Evolutionary conservation across 2,113 vertebrate genomes (phyloP).

Genomic region (Clinocottus analis): DNA sequence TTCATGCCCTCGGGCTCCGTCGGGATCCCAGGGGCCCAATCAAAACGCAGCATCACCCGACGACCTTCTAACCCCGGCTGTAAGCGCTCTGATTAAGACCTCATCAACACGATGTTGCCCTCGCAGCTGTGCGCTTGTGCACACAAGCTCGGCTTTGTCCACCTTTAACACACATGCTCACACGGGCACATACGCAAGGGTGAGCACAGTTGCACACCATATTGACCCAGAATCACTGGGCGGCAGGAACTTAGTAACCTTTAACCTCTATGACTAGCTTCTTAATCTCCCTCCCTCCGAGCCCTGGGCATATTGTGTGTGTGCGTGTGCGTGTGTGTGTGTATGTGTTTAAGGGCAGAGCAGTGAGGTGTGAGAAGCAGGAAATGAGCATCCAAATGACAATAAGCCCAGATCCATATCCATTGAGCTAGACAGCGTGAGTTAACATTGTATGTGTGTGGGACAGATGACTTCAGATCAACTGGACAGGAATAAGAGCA

Average conservation of each 20-base stretch:
- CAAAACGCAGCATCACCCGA: conserved; percentile 70
- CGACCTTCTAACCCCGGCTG: conserved; percentile 75
- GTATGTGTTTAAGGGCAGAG: conserved; percentile 45
- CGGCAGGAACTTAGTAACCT: conserved; percentile 66
- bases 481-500: conserved; percentile 32
- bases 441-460: conserved; percentile 34
- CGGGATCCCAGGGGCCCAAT: conserved; percentile 77
- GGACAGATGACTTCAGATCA: conserved; percentile 45
- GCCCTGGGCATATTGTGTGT: conserved; percentile 38
- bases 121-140: conserved; percentile 62
- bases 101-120: conserved; percentile 68
- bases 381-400: conserved; percentile 82
- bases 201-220: conserved; percentile 50
- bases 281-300: conserved; percentile 69
- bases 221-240: conserved; percentile 56
- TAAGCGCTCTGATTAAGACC: conserved; percentile 82
- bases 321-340: conserved; percentile 22
- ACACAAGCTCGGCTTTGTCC: conserved; percentile 72
- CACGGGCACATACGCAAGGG: conserved; percentile 24
- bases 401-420: conserved; percentile 72
- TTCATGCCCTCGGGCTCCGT: conserved; percentile 49
- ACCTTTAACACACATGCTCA: conserved; percentile 47
- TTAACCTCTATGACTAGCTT: conserved; percentile 61
- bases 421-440: conserved; percentile 72
- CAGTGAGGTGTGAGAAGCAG: conserved; percentile 80